Evolutionary conservation across 2,888 invertebrate genomes (phyloP), one percentile per base, ranked within the genome.

Genomic region (Tenthredo mesomela): DNA sequence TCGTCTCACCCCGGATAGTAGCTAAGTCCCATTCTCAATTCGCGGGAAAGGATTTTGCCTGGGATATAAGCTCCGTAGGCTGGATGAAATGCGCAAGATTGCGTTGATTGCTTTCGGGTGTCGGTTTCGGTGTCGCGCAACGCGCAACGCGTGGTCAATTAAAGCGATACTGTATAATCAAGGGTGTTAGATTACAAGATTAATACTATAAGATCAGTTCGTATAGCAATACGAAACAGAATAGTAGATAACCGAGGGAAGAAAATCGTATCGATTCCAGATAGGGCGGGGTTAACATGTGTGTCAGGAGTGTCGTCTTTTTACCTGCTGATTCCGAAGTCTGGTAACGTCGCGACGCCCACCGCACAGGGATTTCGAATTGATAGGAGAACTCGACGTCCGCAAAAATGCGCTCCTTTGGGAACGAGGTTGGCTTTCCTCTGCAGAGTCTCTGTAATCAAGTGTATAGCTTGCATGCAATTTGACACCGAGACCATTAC

Each of bases 271-370:
- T 80, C 40, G 80, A 80, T 80, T 80, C 40, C 40, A 18, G 18
- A 40, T 33, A 40, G 21, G 37, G 40, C 40, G 37, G 50, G 80
- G 37, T 80, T 10, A 61, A 80, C 80, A 80, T 80, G 80, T 80
- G 80, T 80, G 80, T 80, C 80, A 80, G 80, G 61, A 80, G 80
- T 78, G 80, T 80, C 80, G 80, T 58, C 80, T 40, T 80, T 78
- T 78, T 37, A 58, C 40, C 78, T 37, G 33, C 78, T 58, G 78
- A 78, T 78, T 58, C 58, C 78, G 10, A 15, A 58, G 58, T 80
- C 80, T 61, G 58, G 61, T 15, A 40, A 21, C 80, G 80, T 80
- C 80, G 37, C 61, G 61, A 61, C 61, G 80, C 80, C 80, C 37
- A 80, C 77, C 77, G 50, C 77, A 61, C 80, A 15, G 61, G 80